A percentile compares a stretch with the other conserved stretches of the same genome.
Evolutionary conservation across 37 sponge, comb jelly and placozoan species (phyloP).

Genomic region (Beroe forskalii): DNA sequence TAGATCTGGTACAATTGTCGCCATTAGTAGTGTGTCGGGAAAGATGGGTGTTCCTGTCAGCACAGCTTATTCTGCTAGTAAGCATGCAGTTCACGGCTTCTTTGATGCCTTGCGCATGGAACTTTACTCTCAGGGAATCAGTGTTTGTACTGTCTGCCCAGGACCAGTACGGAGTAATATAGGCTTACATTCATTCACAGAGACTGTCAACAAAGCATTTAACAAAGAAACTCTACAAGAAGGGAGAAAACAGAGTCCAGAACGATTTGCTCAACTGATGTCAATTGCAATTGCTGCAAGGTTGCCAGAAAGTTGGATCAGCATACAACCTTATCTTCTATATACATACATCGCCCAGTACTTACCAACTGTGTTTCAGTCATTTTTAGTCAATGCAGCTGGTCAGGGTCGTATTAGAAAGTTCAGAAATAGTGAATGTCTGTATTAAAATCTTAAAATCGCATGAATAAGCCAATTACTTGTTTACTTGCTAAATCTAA

Average conservation of each 20-base stretch:
- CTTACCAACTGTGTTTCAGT: conserved; percentile 69
- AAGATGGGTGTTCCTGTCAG: conserved; percentile 81
- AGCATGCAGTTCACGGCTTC: conserved; percentile 90
- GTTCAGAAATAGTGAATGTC: conserved; percentile 48
- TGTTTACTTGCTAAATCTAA: no score
- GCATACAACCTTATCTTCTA: conserved; percentile 75
- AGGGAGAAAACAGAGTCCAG: conserved; percentile 65
- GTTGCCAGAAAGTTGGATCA: conserved; percentile 88
- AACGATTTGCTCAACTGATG: conserved; percentile 82
- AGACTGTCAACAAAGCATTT: background rate
- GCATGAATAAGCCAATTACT: no score
- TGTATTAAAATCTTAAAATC: conserved; percentile 11
- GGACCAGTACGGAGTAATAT: conserved; percentile 79
- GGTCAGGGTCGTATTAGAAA: background rate
- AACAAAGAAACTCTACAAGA: conserved; percentile 8
- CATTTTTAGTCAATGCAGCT: conserved; percentile 62
- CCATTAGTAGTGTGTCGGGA: conserved; percentile 86
- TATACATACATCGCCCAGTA: conserved; percentile 82
- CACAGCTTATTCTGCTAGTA: conserved; percentile 81
- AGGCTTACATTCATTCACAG: conserved; percentile 60
- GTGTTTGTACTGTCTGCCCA: conserved; percentile 79
- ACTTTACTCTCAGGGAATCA: conserved; percentile 70
- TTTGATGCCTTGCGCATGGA: conserved; percentile 87
- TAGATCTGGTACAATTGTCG: conserved; percentile 71
- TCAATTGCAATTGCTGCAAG: conserved; percentile 83